These are phyloP conservation scores for Penaeus chinensis DNA, from an alignment of 1,140 invertebrate species.

Conservation along the genomic window DNA sequence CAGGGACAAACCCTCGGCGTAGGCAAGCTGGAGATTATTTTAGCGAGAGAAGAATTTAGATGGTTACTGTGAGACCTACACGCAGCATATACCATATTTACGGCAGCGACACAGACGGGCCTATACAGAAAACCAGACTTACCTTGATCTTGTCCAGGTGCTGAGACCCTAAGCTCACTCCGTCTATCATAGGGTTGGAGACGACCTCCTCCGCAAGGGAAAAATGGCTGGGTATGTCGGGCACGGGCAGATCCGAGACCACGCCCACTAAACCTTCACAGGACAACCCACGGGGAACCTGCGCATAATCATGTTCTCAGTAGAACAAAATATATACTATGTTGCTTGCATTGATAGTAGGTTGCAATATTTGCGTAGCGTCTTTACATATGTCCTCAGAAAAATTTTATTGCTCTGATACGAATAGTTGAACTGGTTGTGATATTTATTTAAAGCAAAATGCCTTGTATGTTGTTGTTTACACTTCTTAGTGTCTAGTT, in stretches of 20 bases:
- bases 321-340: not conserved
- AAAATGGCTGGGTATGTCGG: constrained; percentile 35
- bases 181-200: constrained; percentile 11
- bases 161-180: not conserved
- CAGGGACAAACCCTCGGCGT: constrained; percentile 25
- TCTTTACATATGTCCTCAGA: too few species aligned
- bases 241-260: not conserved
- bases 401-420: too few species aligned
- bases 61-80: not conserved
- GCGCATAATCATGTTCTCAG: not conserved
- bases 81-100: not conserved
- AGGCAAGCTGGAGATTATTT: not conserved
- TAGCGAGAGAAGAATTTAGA: not conserved
- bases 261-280: constrained; percentile 33
- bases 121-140: not conserved
- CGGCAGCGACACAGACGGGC: not conserved
- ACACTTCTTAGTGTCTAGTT: too few species aligned
- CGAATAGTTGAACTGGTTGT: too few species aligned
- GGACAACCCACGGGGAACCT: constrained; percentile 30
- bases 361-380: too few species aligned
- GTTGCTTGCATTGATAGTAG: not conserved
- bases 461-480: too few species aligned
- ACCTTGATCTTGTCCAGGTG: constrained; percentile 38
- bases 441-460: too few species aligned
- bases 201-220: constrained; percentile 22